Evolutionary conservation across 2,888 invertebrate genomes (phyloP), one percentile per base, ranked within the genome.

Genomic region (Ditula angustiorana): DNA sequence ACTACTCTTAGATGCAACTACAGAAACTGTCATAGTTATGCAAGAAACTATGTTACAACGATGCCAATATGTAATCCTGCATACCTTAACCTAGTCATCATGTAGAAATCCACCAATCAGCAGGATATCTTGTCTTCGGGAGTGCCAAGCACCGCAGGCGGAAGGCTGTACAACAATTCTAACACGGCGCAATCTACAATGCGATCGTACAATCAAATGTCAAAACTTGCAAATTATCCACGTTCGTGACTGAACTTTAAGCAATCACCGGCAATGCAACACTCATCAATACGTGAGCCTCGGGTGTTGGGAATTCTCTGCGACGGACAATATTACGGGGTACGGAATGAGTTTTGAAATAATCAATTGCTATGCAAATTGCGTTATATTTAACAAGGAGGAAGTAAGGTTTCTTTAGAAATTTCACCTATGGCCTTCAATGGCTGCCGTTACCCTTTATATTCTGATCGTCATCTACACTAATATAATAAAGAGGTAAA

Each of bases 201-300:
- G 63, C 70, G 71, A 72, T 70, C 73, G 63, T 74, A 79, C 79
- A 77, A 76, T 76, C 80, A 86, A 87, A 90, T 87, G 87, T 85
- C 88, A 85, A 88, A 88, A 88, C 86, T 86, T 76, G 81, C 86
- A 82, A 88, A 90, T 90, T 88, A 88, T 86, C 77, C 76, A 67
- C 77, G 82, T 74, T 89, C 90, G 90, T 90, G 90, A 89, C 86
- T 87, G 79, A 83, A 82, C 85, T 87, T 87, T 85, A 78, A 78
- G 85, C 83, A 87, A 86, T 86, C 82, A 84, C 81, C 79, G 74
- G 73, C 75, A 80, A 82, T 80, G 85, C 82, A 85, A 81, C 82
- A 74, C 82, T 81, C 85, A 83, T 87, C 87, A 82, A 79, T 69
- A 63, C 67, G 69, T 58, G 73, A 69, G 73, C 73, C 74, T 72